Base-by-base conservation (phyloP, 1,140 invertebrate species). In the Drosophila hydei region DNA sequence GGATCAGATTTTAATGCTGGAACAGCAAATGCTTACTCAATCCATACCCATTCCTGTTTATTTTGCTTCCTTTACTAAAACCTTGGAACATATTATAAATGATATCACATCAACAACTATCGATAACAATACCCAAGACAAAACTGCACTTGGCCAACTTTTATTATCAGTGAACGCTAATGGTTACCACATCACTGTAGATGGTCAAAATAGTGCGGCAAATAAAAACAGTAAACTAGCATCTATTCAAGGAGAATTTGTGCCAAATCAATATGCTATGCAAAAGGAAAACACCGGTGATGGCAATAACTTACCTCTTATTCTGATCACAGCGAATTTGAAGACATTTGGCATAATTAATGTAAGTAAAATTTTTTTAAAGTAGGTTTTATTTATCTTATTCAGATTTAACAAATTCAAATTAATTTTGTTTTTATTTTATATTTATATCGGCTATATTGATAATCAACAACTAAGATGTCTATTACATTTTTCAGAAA, bases 291-390 rank as follows among this genome's bases (percentile, higher is more conserved):
- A 95, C 50, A 97, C 97, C 0, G 94, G 94, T 80, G 96, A 96
- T 61, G 92, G 93, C 9, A 95, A 62, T 83, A 96, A 97, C 92
- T 85, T 93, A 2, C 97, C 97, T 30, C 97, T 97, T 11, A 95
- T 99, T 72, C 94, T 96, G 1, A 92, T 99, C 73, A 96, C 98
- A 16, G 96, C 98, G 4, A 97, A 99, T 93, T 98, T 99, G 88
- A 98, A 99, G 91, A 95, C 97, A 25, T 95, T 96, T 90, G 97
- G 96, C 55, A 92, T 97, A 59, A 96, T 96, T 27, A 97, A 98
- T 40, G 98, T 99, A 93, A 95, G 89, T 72, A 18, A 14, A 3
- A 38, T 4, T 38, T 11, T 36, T 0, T 2, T 12, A n/a, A n/a
- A n/a, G n/a, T n/a, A n/a, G n/a, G n/a, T n/a, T n/a, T n/a, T n/a